A percentile compares a stretch with the other conserved stretches of the same genome.
Evolutionary conservation across 2,113 vertebrate species (phyloP).

Genomic region (Poecile atricapillus): DNA sequence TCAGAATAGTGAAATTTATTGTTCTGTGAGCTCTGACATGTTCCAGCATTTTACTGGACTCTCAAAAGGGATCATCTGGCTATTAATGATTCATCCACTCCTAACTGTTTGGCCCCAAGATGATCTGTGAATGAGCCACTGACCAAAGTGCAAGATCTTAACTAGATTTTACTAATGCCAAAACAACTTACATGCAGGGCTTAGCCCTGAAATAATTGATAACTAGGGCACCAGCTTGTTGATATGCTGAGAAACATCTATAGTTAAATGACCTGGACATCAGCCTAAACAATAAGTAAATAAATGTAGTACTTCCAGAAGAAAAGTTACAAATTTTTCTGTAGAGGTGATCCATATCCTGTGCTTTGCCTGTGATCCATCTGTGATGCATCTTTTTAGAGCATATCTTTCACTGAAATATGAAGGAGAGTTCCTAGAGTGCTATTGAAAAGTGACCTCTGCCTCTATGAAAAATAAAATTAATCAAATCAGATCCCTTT

Average conservation of each 20-base stretch:
- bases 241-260: background rate
- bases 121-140: background rate
- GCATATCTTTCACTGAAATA: background rate
- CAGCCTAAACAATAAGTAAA: background rate
- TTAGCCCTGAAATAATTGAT: background rate
- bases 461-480: background rate
- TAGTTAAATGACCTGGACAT: background rate
- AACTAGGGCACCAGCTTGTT: background rate
- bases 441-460: background rate
- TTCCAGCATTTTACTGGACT: background rate
- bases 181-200: background rate
- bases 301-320: background rate
- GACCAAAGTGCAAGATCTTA: background rate
- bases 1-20: background rate
- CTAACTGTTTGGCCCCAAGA: background rate
- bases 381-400: background rate
- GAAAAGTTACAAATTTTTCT: background rate
- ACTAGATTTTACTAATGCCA: background rate
- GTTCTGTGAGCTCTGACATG: background rate
- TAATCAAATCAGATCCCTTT: background rate
- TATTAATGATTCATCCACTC: background rate
- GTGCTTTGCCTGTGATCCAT: too few species aligned
- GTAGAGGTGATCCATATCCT: background rate
- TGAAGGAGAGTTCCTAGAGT: background rate
- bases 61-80: background rate